Percentiles rank a stretch among this genome's conserved stretches.
These are phyloP conservation scores for Platysteira castanea DNA, from an alignment of 2,113 vertebrate genomes.

Conservation along the genomic window DNA sequence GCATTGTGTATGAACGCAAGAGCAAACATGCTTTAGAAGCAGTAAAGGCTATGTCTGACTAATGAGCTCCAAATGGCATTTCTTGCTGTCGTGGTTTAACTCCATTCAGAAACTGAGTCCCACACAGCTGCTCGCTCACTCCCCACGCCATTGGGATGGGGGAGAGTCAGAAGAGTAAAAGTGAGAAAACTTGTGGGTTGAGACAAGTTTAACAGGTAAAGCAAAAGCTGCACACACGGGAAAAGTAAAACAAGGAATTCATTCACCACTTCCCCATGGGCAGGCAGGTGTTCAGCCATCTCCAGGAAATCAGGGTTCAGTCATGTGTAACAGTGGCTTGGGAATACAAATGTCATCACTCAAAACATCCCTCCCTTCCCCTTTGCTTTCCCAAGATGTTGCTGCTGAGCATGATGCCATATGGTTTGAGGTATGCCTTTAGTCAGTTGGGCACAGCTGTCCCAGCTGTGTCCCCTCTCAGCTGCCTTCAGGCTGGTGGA, in stretches of 20 bases:
- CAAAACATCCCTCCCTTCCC: not conserved
- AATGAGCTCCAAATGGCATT: conserved; percentile 18
- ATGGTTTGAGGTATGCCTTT: not conserved
- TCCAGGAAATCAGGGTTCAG: not conserved
- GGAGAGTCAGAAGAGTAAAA: not conserved
- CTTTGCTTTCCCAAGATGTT: not conserved
- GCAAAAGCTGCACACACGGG: not conserved
- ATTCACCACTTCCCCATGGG: not conserved
- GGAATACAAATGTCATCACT: not conserved
- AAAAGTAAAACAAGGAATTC: not conserved
- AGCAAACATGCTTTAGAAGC: not conserved
- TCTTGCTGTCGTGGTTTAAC: not conserved
- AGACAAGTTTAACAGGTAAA: not conserved
- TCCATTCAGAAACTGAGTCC: fast-evolving
- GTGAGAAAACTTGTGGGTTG: not conserved
- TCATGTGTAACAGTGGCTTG: not conserved
- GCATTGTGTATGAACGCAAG: not conserved
- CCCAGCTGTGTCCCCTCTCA: not conserved
- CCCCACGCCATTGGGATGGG: fast-evolving
- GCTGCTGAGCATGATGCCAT: not conserved
- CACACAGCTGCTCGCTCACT: not conserved
- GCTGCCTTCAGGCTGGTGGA: not conserved
- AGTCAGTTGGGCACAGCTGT: not conserved
- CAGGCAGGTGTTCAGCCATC: not conserved
- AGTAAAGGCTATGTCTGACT: not conserved